Evolutionary conservation across 1,140 invertebrate species (phyloP).

Genomic region (Drosophila setifemur): DNA sequence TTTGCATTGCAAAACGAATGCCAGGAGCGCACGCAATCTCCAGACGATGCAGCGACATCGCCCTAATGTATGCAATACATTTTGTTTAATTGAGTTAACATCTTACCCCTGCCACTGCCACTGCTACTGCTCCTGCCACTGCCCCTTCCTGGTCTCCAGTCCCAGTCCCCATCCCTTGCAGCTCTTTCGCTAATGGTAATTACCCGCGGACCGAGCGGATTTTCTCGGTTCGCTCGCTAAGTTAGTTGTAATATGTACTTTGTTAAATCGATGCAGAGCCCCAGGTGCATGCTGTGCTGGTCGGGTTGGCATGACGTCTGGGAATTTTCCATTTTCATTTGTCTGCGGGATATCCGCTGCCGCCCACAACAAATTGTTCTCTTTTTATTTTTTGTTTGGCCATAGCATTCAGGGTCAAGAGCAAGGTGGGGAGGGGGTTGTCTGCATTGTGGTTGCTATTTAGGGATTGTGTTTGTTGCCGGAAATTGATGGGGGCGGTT

Average conservation of each 20-base stretch:
- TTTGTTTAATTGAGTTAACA: conserved; percentile 44
- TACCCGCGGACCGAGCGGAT: background rate
- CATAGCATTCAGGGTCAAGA: conserved; percentile 22
- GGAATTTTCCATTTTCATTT: conserved; percentile 32
- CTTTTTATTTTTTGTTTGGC: background rate
- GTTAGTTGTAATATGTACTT: conserved; percentile 18
- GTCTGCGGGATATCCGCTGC: conserved; percentile 12
- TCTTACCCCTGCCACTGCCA: background rate
- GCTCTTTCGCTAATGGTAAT: background rate
- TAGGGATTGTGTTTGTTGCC: conserved; percentile 12
- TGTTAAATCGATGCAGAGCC: conserved; percentile 31
- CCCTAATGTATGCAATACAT: conserved; percentile 24
- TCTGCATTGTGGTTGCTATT: conserved; percentile 10
- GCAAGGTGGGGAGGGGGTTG: conserved; percentile 7
- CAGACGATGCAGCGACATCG: conserved; percentile 11
- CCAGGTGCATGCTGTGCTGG: conserved; percentile 33
- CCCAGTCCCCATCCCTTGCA: background rate
- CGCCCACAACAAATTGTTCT: background rate
- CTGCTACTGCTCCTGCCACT: too few relatives aligned
- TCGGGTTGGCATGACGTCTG: conserved; percentile 36
- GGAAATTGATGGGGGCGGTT: conserved; percentile 23
- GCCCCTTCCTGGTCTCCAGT: too few relatives aligned
- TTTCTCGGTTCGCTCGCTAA: background rate
- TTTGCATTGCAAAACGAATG: conserved; percentile 36
- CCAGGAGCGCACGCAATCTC: conserved; percentile 22